Evolutionary conservation across 2,888 invertebrate species (phyloP).

Genomic region (Scrobipalpa costella): DNA sequence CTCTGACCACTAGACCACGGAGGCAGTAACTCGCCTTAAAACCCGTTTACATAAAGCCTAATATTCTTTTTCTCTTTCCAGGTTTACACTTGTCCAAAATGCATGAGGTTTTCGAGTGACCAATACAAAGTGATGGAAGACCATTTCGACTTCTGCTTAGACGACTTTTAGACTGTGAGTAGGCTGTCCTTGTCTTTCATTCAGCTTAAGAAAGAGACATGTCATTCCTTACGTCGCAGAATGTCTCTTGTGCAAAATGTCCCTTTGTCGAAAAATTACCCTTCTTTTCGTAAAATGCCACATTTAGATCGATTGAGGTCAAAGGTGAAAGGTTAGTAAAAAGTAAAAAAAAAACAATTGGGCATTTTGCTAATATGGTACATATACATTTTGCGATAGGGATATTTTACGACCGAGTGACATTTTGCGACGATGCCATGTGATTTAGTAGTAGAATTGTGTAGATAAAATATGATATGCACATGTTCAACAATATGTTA

Average conservation of each 20-base stretch:
- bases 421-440: no score
- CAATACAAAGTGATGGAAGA: constrained; percentile 65
- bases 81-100: constrained; percentile 71
- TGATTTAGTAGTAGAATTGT: background rate
- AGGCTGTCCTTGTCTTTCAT: constrained; percentile 2
- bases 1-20: no score
- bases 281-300: no score
- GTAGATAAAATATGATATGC: background rate
- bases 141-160: constrained; percentile 70
- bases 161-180: constrained; percentile 53
- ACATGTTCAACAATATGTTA: background rate
- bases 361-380: no score
- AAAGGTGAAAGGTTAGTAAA: no score
- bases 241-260: no score
- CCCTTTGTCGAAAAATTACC: no score
- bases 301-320: no score
- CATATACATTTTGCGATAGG: no score
- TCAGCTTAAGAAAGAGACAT: background rate
- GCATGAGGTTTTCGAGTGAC: constrained; percentile 62
- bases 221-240: background rate
- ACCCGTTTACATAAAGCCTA: background rate
- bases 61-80: constrained; percentile 36
- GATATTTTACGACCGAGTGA: no score
- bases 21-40: background rate
- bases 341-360: no score